phyloP scores from a whole-genome alignment of 1,140 invertebrate genomes.

The Pomacea maculata region DNA sequence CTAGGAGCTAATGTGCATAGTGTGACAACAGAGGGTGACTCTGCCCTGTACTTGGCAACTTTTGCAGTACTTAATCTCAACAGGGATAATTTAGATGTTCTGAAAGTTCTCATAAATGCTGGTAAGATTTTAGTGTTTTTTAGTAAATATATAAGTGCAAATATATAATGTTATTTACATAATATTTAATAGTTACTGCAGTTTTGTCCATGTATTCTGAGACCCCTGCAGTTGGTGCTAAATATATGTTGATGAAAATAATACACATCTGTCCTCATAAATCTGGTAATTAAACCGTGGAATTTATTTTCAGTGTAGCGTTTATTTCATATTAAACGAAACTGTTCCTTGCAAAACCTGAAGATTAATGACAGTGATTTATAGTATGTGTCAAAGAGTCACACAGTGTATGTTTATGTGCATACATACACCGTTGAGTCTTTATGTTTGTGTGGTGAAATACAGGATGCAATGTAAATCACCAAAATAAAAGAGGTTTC shows the following conservation, averaged over 20 bases:
- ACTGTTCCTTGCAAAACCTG: background rate
- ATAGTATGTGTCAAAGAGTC: background rate
- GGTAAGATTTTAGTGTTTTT: slow-evolving; percentile 26
- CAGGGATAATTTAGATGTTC: slow-evolving; percentile 25
- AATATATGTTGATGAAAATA: too few relatives aligned
- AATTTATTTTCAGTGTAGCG: background rate
- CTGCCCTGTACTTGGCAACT: slow-evolving; percentile 53
- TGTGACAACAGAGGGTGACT: slow-evolving; percentile 42
- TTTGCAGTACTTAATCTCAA: slow-evolving; percentile 47
- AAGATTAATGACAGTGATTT: background rate
- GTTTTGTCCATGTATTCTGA: too few relatives aligned
- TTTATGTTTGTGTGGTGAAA: slow-evolving; percentile 6
- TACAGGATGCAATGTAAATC: slow-evolving; percentile 53
- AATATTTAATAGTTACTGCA: too few relatives aligned
- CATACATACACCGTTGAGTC: background rate
- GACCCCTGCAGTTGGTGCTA: too few relatives aligned
- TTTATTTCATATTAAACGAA: background rate
- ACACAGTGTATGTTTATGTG: background rate
- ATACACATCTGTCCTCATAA: too few relatives aligned
- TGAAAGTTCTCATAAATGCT: slow-evolving; percentile 42
- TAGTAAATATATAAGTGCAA: too few relatives aligned
- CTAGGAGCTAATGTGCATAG: slow-evolving; percentile 40
- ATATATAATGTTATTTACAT: too few relatives aligned
- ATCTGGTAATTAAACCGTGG: too few relatives aligned
- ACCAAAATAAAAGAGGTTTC: slow-evolving; percentile 45